Evolutionary conservation across 2,113 vertebrate genomes (phyloP).

Genomic region (Cairina moschata): DNA sequence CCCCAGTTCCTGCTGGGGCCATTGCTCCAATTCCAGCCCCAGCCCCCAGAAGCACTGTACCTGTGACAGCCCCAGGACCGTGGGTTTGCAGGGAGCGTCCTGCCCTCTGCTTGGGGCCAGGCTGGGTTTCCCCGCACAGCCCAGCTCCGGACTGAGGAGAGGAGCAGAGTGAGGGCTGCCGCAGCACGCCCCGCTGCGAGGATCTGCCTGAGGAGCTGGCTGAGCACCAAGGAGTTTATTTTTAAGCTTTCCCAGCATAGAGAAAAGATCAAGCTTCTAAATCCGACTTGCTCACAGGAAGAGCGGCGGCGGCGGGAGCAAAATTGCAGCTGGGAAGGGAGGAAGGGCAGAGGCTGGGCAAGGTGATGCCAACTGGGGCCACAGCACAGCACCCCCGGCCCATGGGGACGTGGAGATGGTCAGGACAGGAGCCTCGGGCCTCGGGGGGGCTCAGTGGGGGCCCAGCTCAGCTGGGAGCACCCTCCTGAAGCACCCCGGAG

Average conservation of each 20-base stretch:
- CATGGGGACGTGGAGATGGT: accelerated
- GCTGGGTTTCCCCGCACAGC: neutral
- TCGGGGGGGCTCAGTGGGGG: no score
- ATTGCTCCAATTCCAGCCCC: neutral
- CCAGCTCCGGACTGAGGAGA: neutral
- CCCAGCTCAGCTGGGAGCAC: neutral
- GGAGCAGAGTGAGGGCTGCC: neutral
- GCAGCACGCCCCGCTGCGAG: accelerated
- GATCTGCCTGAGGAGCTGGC: neutral
- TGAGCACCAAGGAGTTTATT: neutral
- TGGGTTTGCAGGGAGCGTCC: neutral
- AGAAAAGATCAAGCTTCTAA: constrained; percentile 13
- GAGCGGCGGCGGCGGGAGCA: accelerated
- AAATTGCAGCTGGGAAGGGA: neutral
- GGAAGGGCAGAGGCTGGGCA: neutral
- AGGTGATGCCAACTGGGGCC: neutral
- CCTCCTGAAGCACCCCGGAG: neutral
- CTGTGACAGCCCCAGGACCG: no score
- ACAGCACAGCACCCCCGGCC: accelerated
- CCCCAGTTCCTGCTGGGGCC: neutral
- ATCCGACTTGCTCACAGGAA: neutral
- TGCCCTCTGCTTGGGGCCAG: neutral
- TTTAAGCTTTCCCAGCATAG: neutral
- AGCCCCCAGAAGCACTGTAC: accelerated
- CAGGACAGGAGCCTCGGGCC: neutral